Evolutionary conservation across 1,140 invertebrate species (phyloP), one percentile per base, ranked within the genome.

Genomic region (Cyrtorhinus lividipennis): DNA sequence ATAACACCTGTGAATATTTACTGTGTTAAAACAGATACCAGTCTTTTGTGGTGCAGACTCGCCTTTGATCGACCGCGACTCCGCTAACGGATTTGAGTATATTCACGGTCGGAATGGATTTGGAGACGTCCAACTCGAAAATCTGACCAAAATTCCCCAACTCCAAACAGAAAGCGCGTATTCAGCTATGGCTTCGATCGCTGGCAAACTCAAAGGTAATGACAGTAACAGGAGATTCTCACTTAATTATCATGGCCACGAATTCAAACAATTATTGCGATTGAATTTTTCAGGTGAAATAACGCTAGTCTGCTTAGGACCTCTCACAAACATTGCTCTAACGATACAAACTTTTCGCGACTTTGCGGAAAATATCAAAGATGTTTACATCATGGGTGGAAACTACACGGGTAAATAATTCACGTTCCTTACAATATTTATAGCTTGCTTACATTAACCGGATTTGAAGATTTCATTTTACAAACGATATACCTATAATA

Each of bases 321-420:
- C 88, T 0, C 71, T 90, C 24, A 90, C 87, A 0, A 91, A 91
- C 70, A 72, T 88, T 48, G 87, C 87, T 1, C 67, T 89, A 59
- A 79, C 86, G 1, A 76, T 85, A 12, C 79, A 81, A 68, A 75
- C 87, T 64, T 84, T 83, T 68, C 79, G 80, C 2, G 66, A 79
- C 24, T 84, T 90, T 70, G 71, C 77, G 0, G 65, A 73, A 0
- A 76, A 78, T 44, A 71, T 88, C 0, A 82, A 83, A 67, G 79
- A 81, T 57, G 71, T 88, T 57, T 82, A 77, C 63, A 77, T 87
- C 1, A 88, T 90, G 85, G 87, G 88, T 46, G 88, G 88, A 65
- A 90, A 88, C 73, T 76, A 77, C 65, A 77, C 77, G 64, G 84
- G 83, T 83, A 73, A 61, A 27, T 27, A 59, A 48, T 18, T 20